These are phyloP conservation scores for Clistopyga incitator DNA, from an alignment of 2,888 invertebrate species.

Conservation along the genomic window DNA sequence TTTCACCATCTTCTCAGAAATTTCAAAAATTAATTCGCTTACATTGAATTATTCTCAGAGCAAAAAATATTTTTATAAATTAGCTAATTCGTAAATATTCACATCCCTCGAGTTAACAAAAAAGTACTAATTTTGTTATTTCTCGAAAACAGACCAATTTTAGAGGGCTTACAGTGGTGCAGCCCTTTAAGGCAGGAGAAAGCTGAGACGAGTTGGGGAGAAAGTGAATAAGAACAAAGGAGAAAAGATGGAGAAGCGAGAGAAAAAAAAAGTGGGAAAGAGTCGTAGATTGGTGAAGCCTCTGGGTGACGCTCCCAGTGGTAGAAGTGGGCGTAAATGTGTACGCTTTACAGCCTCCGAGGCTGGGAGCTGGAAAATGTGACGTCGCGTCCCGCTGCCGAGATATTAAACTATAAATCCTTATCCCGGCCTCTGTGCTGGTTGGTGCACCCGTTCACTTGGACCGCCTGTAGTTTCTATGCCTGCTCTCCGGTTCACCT, in stretches of 20 bases:
- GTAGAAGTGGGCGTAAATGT: slow-evolving; percentile 33
- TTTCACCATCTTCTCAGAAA: too few relatives aligned
- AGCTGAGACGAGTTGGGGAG: not conserved
- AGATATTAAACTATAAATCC: slow-evolving; percentile 85
- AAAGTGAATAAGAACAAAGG: slow-evolving; percentile 25
- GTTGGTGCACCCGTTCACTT: slow-evolving; percentile 51
- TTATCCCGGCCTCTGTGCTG: slow-evolving; percentile 80
- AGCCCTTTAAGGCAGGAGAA: not conserved
- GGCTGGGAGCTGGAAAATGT: slow-evolving; percentile 69
- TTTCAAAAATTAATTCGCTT: too few relatives aligned
- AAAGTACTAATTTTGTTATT: too few relatives aligned
- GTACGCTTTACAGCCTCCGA: slow-evolving; percentile 2
- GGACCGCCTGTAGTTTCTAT: slow-evolving; percentile 77
- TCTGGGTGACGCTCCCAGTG: slow-evolving; percentile 49
- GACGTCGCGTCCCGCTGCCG: slow-evolving; percentile 75
- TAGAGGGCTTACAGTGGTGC: too few relatives aligned
- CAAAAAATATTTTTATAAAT: too few relatives aligned
- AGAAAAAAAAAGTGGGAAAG: not conserved
- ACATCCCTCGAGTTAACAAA: too few relatives aligned
- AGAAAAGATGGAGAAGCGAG: not conserved
- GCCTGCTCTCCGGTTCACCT: slow-evolving; percentile 66
- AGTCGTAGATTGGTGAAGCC: slow-evolving; percentile 50
- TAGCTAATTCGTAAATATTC: too few relatives aligned
- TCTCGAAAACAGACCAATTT: too few relatives aligned
- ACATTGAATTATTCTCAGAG: too few relatives aligned